phyloP scores from a whole-genome alignment of 2,797 vertebrate genomes.

The Melanotaenia parkinsoni region DNA sequence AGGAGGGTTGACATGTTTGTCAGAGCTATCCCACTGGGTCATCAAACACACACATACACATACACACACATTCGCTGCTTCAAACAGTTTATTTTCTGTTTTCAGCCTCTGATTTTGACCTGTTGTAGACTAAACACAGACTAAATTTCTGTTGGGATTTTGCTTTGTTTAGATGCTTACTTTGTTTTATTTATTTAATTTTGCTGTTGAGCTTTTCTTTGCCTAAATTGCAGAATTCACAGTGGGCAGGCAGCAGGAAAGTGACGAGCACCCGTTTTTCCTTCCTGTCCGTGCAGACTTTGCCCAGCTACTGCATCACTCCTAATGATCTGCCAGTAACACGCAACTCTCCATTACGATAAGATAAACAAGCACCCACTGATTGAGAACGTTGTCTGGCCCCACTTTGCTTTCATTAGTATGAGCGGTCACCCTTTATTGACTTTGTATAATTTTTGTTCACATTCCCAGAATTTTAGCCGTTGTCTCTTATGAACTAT shows the following conservation, averaged over 20 bases:
- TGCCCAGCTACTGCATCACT: slow-evolving; percentile 12
- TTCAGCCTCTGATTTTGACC: neutral
- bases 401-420: slow-evolving; percentile 13
- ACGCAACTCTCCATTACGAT: slow-evolving; percentile 6
- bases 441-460: slow-evolving; percentile 9
- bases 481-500: neutral
- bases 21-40: slow-evolving; percentile 22
- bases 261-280: slow-evolving; percentile 54
- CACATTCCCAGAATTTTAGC: neutral
- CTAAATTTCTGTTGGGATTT: neutral
- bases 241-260: slow-evolving; percentile 68
- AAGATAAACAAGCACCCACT: slow-evolving; percentile 28
- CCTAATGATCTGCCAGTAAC: slow-evolving; percentile 24
- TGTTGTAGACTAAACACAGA: neutral
- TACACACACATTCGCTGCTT: neutral
- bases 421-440: slow-evolving; percentile 4
- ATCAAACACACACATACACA: neutral
- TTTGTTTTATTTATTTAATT: neutral
- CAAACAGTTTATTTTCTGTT: neutral
- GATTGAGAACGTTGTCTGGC: slow-evolving; percentile 13
- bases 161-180: neutral
- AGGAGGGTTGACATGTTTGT: slow-evolving; percentile 37
- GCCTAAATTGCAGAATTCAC: slow-evolving; percentile 10
- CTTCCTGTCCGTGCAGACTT: slow-evolving; percentile 63
- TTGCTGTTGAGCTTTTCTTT: neutral